Evolutionary conservation across 2,797 vertebrate genomes (phyloP).

Genomic region (Chiloscyllium punctatum): DNA sequence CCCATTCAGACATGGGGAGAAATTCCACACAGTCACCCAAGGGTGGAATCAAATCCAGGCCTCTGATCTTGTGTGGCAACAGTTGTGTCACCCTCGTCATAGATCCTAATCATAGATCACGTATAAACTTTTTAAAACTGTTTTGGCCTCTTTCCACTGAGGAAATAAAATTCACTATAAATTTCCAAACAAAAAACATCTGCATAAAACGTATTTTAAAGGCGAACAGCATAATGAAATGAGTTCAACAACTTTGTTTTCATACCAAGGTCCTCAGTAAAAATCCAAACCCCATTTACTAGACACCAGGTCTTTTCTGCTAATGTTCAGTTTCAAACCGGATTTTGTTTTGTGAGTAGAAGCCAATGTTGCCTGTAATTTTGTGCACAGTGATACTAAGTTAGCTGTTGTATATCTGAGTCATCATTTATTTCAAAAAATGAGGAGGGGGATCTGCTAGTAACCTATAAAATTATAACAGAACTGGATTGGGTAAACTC

Average conservation of each 20-base stretch:
- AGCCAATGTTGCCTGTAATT: not conserved
- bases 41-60: too few relatives aligned
- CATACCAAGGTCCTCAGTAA: not conserved
- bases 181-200: not conserved
- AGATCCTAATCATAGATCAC: too few relatives aligned
- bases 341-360: not conserved
- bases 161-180: not conserved
- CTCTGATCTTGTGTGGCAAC: too few relatives aligned
- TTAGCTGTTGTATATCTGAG: not conserved
- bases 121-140: too few relatives aligned
- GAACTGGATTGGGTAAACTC: too few relatives aligned
- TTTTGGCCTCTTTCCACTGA: not conserved
- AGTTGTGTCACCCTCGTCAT: too few relatives aligned
- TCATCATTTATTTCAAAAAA: too few relatives aligned
- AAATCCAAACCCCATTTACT: not conserved
- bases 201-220: not conserved
- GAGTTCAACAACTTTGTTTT: not conserved
- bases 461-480: too few relatives aligned
- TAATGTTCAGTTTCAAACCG: not conserved
- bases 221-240: not conserved
- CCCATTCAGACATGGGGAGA: too few relatives aligned
- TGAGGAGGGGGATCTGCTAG: too few relatives aligned
- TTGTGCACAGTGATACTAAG: not conserved
- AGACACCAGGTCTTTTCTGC: not conserved
- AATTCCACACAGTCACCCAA: too few relatives aligned